Conservation (phyloP, 1,140 invertebrate genomes). For the Panonychus citri region DNA sequence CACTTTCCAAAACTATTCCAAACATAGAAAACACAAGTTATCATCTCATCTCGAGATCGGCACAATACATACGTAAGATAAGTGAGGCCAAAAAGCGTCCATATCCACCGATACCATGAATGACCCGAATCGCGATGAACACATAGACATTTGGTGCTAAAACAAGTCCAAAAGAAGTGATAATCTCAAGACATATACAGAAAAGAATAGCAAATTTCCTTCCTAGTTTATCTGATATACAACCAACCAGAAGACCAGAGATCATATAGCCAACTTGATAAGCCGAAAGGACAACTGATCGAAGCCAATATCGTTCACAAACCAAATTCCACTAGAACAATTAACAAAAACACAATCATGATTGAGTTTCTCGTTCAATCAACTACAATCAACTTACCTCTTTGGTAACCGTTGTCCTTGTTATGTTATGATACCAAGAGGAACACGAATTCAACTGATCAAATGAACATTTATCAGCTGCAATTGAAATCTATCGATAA, state of each 20-base stretch:
- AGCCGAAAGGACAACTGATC: slow-evolving; percentile 42
- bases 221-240: slow-evolving; percentile 46
- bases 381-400: background rate
- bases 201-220: background rate
- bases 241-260: slow-evolving; percentile 51
- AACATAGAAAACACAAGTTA: background rate
- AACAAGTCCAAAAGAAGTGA: background rate
- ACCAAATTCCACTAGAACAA: slow-evolving; percentile 39
- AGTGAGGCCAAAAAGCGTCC: slow-evolving; percentile 1
- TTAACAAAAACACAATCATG: background rate
- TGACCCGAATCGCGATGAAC: background rate
- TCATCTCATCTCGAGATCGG: background rate
- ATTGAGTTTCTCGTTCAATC: too few species aligned
- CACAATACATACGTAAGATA: background rate
- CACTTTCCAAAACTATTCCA: slow-evolving; percentile 47
- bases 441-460: background rate
- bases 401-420: background rate
- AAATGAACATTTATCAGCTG: background rate
- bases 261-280: slow-evolving; percentile 60
- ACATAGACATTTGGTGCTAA: background rate
- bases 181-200: background rate
- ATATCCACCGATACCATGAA: slow-evolving; percentile 2
- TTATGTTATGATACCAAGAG: background rate
- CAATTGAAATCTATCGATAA: background rate
- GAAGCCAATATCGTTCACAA: slow-evolving; percentile 38